A percentile compares a stretch with the other conserved stretches of the same genome.
Conservation (phyloP, 2,888 invertebrate species). For the Drosophila nr. perissopoda region DNA sequence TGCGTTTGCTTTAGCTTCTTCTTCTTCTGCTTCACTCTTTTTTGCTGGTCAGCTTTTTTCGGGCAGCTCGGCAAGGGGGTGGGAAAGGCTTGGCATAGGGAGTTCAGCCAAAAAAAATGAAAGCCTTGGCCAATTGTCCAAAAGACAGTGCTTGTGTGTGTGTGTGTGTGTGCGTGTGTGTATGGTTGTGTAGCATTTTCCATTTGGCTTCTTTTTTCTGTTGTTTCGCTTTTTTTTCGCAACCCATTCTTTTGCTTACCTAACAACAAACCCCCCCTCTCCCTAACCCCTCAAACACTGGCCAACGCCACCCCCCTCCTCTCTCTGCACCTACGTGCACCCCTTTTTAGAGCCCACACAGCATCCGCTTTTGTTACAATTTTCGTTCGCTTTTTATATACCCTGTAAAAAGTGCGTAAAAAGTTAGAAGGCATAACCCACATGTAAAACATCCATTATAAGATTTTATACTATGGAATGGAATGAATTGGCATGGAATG, state of each 20-base stretch:
- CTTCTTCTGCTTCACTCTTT: constrained; percentile 9
- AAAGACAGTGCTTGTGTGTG: constrained; percentile 37
- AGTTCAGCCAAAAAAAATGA: constrained; percentile 30
- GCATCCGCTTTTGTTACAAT: constrained; percentile 58
- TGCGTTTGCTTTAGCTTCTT: constrained; percentile 57
- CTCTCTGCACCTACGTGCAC: not conserved
- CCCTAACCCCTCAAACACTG: not conserved
- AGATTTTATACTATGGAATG: not conserved
- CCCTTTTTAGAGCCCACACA: constrained; percentile 36
- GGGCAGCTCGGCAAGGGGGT: constrained; percentile 60
- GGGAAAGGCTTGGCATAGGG: constrained; percentile 10
- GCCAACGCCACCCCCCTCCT: not conserved
- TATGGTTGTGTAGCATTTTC: constrained; percentile 48
- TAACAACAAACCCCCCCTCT: constrained; percentile 31
- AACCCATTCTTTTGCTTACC: constrained; percentile 61
- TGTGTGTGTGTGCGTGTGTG: constrained; percentile 32
- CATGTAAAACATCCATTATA: not conserved
- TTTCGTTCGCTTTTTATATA: constrained; percentile 34
- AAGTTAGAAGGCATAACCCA: not conserved
- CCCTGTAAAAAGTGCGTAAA: constrained; percentile 33
- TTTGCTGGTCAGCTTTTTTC: constrained; percentile 77
- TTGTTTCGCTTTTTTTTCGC: constrained; percentile 45
- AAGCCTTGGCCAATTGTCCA: constrained; percentile 70
- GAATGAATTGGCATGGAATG: not conserved
- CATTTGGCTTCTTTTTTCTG: constrained; percentile 54